Evolutionary conservation across 2,888 invertebrate species (phyloP), one percentile per base, ranked within the genome.

Genomic region (Tetranychus truncatus): DNA sequence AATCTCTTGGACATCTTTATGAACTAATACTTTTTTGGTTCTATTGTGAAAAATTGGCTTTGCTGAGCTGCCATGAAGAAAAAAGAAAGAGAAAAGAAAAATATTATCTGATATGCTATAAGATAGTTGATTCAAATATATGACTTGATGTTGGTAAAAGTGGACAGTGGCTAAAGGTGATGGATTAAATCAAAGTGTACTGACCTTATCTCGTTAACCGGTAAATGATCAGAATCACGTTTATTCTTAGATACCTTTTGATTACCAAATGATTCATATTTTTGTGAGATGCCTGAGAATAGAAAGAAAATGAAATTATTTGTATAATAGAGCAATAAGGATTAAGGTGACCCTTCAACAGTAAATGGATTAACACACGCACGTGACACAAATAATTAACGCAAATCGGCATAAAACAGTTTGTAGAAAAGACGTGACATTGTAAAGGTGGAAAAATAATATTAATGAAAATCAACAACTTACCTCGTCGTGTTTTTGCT

Each of bases 1-100:
- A 78, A 88, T 84, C 82, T 88, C 87, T 83, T 87, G 83, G 83
- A 86, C 81, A 82, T 85, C 81, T 80, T 85, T 86, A 83, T 82
- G 86, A 83, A 82, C 87, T 81, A 86, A 86, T 44, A 45, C 15
- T 65, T 76, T 76, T 9, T 75, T 75, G 11, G 67, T n/a, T 20
- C 34, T 72, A 55, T 55, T 46, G 4, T 72, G 72, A 20, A 72
- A 72, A 45, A 72, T 20, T 18, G 72, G 72, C 20, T 72, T 72
- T 11, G 44, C 34, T n/a, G 72, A 11, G 45, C 45, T 72, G 45
- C 44, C 34, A 72, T 9, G 18, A 45, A 18, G 18, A 72, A 45
- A 44, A 71, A 71, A 18, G 21, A 34, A 44, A n/a, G 72, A 34
- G 45, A 1, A 21, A 11, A 20, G 69, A 20, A 69, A 20, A 69